Base-by-base conservation (phyloP, 2,797 vertebrate species). In the Diplodus puntazzo region DNA sequence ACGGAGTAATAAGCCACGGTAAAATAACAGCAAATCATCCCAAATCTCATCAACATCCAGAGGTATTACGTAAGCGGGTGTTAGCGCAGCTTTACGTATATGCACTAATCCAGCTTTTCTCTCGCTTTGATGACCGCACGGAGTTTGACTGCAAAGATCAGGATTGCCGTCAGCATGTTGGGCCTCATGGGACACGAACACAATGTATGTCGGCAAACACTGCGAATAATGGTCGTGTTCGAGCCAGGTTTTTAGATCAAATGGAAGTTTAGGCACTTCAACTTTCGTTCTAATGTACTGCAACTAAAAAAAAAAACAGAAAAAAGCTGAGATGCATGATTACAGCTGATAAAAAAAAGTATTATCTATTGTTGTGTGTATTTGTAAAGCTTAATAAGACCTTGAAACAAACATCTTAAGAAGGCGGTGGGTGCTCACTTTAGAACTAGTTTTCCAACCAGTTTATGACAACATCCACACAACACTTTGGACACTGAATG, bases 81-180 rank as follows among this genome's bases (percentile, higher is more conserved):
- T 88, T 75, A 77, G 39, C 0, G 5, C 70, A 84, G 85, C 82
- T 83, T 76, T 57, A 77, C 57, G 30, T 62, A 73, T 52, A 52
- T 17, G 63, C 54, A 11, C 69, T 87, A 85, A 90, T 89, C 87
- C 80, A n/a, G 6, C 23, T 80, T 71, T 62, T 54, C 69, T 69
- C 64, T 80, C 39, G 0, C 39, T 71, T 63, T 54, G 77, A 73
- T 11, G 64, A 61, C 68, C 1, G 58, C 57, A 21, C 42, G 1
- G 42, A 63, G 63, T 45, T 75, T 60, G 62, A 50, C 69, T 50
- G 67, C 43, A 73, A 25, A 73, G 58, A 48, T 52, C 30, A n/a
- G 59, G 60, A 61, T 2, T 0, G 21, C 30, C 23, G 52, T 48
- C 48, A 25, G 46, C 18, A 46, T 16, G 45, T 13, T 27, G 34